Evolutionary conservation across 1,140 invertebrate genomes (phyloP), one percentile per base, ranked within the genome.

Genomic region (Sycophaga agraensis): DNA sequence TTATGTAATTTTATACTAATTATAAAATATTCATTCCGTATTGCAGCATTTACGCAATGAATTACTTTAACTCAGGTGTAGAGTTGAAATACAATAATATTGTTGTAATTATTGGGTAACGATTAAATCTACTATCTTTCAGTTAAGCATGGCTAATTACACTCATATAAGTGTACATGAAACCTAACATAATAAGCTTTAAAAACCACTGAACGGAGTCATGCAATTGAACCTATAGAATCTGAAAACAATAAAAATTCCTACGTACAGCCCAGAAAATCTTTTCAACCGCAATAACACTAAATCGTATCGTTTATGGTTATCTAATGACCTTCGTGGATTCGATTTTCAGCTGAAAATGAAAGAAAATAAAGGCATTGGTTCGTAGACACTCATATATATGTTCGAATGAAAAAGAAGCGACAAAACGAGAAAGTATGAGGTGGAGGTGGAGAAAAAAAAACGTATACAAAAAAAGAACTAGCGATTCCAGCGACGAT

Each of bases 161-260:
- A 34, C 22, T 3, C 16, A 37, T 2, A 16, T 16, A 17, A 16
- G 16, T 14, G 19, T 31, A 31, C 28, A 31, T 31, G 11, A 31
- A 11, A 4, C 28, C 4, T 31, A 21, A 49, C 28, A 60, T 54
- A 54, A 54, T 17, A 22, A 53, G 48, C 19, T 17, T 60, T 53
- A 54, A 60, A 60, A 54, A 45, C 50, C 40, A 60, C 53, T 60
- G 49, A 60, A n/a, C 39, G 48, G 11, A 11, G 31, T 51, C 22
- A 43, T 19, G 26, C 48, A 54, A 46, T 60, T 54, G 26, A 60
- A 16, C 40, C 31, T 46, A 45, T 60, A 50, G 35, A 62, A 55
- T 62, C 59, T 8, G 26, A 56, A 62, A 62, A 62, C 51, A 49
- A 62, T 56, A 56, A 62, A 55, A 56, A 56, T 62, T 49, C n/a